A percentile compares a stretch with the other conserved stretches of the same genome.
These are phyloP conservation scores for Agonopterix subpropinquella DNA, from an alignment of 2,888 invertebrate genomes.

Conservation along the genomic window DNA sequence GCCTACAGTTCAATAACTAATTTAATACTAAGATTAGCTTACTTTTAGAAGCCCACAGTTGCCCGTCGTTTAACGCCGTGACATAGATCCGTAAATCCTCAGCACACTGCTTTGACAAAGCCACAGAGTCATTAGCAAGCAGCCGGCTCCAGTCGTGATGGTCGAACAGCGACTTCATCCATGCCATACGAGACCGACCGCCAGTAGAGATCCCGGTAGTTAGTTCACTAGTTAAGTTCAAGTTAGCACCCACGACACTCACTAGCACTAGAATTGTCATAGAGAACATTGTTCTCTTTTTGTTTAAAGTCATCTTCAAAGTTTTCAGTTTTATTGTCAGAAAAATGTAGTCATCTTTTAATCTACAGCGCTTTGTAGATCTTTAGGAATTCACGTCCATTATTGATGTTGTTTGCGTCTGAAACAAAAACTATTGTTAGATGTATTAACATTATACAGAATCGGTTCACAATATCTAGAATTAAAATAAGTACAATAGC, in stretches of 20 bases:
- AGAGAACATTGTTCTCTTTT: conserved; percentile 43
- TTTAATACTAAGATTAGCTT: conserved; percentile 49
- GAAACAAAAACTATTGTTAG: too few species aligned
- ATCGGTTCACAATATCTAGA: too few species aligned
- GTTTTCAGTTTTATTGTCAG: neutral
- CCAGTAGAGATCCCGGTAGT: conserved; percentile 6
- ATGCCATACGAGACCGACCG: conserved; percentile 72
- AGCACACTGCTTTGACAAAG: conserved; percentile 61
- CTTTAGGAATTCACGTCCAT: too few species aligned
- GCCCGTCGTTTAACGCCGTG: conserved; percentile 78
- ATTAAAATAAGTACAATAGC: too few species aligned
- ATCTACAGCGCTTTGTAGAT: too few species aligned
- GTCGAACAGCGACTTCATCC: conserved; percentile 80
- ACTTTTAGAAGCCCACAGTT: conserved; percentile 89
- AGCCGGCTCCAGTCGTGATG: conserved; percentile 75
- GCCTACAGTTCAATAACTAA: too few species aligned
- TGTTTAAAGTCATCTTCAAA: neutral
- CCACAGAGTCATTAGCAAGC: conserved; percentile 62
- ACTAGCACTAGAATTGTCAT: conserved; percentile 51
- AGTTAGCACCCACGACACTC: conserved; percentile 56
- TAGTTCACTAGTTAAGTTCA: conserved; percentile 33
- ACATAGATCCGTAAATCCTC: conserved; percentile 72
- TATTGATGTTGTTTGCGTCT: too few species aligned
- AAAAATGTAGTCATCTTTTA: neutral
- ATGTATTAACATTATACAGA: too few species aligned